phyloP scores from a whole-genome alignment of 23 tunicate genomes.

The Botrylloides violaceus region DNA sequence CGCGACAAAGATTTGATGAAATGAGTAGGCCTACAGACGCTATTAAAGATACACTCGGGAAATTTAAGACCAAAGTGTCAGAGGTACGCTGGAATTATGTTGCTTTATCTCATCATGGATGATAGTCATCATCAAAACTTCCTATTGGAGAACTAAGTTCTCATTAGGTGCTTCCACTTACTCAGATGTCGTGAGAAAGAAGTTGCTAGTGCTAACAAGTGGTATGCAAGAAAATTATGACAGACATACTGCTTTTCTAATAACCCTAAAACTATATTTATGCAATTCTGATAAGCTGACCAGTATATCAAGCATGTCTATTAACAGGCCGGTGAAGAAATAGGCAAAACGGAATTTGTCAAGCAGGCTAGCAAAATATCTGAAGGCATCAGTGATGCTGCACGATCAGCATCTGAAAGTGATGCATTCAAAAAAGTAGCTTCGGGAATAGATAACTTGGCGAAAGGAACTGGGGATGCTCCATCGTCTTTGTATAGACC shows the following conservation, averaged over 20 bases:
- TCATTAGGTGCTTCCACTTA: too few relatives aligned
- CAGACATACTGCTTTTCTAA: too few relatives aligned
- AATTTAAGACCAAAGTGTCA: constrained; percentile 68
- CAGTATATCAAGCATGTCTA: too few relatives aligned
- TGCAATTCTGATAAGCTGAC: too few relatives aligned
- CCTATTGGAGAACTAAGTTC: too few relatives aligned
- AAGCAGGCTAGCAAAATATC: constrained; percentile 59
- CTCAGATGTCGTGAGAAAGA: too few relatives aligned
- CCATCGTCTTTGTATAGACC: constrained; percentile 61
- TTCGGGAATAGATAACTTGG: constrained; percentile 33
- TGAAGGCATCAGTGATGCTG: constrained; percentile 77
- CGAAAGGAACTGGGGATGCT: constrained; percentile 70
- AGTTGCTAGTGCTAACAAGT: too few relatives aligned
- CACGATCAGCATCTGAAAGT: constrained; percentile 75
- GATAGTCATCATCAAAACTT: too few relatives aligned
- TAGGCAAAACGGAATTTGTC: constrained; percentile 58
- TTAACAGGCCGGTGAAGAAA: constrained; percentile 63
- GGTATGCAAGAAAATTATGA: too few relatives aligned
- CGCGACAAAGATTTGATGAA: constrained; percentile 70
- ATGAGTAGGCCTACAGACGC: constrained; percentile 62
- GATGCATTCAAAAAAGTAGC: constrained; percentile 88
- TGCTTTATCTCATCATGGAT: too few relatives aligned
- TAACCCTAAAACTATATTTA: too few relatives aligned
- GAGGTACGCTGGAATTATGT: too few relatives aligned
- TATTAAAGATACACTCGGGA: constrained; percentile 61